Evolutionary conservation across 2,113 vertebrate genomes (phyloP).

Genomic region (Cryptotis parvus): DNA sequence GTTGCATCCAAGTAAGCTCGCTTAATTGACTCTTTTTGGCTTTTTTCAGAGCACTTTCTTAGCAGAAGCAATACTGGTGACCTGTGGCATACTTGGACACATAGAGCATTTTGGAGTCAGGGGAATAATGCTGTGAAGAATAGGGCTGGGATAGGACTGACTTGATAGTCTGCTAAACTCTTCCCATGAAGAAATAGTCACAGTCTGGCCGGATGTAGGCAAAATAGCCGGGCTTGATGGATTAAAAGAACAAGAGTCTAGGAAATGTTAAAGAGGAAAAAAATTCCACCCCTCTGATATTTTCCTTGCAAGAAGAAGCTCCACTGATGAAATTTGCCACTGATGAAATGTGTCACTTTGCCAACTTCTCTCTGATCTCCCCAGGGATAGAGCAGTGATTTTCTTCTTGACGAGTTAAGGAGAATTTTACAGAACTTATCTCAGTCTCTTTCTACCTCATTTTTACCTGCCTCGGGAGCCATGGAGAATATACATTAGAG

Average conservation of each 20-base stretch:
- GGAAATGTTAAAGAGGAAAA: not conserved
- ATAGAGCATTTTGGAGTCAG: not conserved
- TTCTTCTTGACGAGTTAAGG: not conserved
- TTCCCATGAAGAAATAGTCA: not conserved
- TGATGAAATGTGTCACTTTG: not conserved
- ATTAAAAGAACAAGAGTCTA: not conserved
- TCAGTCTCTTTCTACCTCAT: not conserved
- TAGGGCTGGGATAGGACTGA: not conserved
- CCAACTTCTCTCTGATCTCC: not conserved
- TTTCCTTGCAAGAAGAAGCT: slow-evolving; percentile 11
- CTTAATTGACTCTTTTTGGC: not conserved
- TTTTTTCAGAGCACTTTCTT: slow-evolving; percentile 8
- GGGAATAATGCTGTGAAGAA: not conserved
- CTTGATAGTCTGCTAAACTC: not conserved
- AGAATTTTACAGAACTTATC: slow-evolving; percentile 16
- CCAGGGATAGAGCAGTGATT: not conserved
- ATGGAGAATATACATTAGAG: not conserved
- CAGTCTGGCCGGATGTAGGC: not conserved
- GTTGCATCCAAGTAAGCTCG: slow-evolving; percentile 22
- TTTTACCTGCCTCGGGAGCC: not conserved
- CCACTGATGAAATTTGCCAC: not conserved
- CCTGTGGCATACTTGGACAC: not conserved
- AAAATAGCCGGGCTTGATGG: not conserved
- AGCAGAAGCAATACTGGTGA: not conserved
- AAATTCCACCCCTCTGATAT: not conserved